These are phyloP conservation scores for Erpetoichthys calabaricus DNA, from an alignment of 2,797 vertebrate genomes.

Conservation along the genomic window DNA sequence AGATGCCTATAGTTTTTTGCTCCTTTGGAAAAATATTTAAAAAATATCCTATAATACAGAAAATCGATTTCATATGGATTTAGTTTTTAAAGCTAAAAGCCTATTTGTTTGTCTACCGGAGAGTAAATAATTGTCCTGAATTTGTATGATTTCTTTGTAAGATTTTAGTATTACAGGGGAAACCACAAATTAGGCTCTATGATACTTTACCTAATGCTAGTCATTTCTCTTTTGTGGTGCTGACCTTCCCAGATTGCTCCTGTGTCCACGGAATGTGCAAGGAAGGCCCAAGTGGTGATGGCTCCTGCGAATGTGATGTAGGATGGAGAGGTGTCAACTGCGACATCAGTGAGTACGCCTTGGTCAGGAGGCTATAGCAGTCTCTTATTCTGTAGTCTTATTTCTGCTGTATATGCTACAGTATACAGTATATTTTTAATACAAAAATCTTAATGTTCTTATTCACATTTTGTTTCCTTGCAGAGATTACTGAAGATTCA, in stretches of 20 bases:
- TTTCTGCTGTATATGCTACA: not conserved
- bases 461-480: conserved; percentile 18
- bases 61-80: too few relatives aligned
- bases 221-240: too few relatives aligned
- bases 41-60: too few relatives aligned
- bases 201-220: too few relatives aligned
- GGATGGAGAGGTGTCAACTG: conserved; percentile 78
- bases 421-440: not conserved
- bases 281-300: conserved; percentile 58
- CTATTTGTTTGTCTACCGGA: too few relatives aligned
- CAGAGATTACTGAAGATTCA: conserved; percentile 60
- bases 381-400: not conserved
- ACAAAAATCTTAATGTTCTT: conserved; percentile 6
- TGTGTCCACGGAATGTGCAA: conserved; percentile 70
- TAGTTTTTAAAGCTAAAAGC: too few relatives aligned
- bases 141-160: too few relatives aligned
- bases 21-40: too few relatives aligned
- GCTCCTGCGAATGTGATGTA: conserved; percentile 65
- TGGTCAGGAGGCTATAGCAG: not conserved
- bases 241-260: conserved; percentile 44
- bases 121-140: too few relatives aligned
- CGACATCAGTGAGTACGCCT: conserved; percentile 34
- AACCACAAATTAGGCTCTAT: too few relatives aligned
- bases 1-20: too few relatives aligned
- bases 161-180: too few relatives aligned